Conservation (phyloP, 2,888 invertebrate species). For the Leptinotarsa rubiginosa region DNA sequence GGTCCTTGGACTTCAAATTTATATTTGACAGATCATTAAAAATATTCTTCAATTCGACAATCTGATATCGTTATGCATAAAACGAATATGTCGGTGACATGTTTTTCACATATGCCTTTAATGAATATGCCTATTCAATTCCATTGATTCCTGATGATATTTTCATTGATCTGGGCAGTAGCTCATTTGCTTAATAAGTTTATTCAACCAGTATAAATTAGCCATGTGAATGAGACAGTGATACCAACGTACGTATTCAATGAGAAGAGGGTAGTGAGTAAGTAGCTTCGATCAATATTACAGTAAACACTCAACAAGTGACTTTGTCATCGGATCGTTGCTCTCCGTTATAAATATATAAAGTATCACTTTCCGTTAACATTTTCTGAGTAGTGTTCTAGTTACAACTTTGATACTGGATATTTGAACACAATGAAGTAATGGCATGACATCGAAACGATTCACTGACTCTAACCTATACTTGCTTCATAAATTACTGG, state of each 20-base stretch:
- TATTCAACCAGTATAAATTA: neutral
- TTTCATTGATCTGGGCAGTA: too few relatives aligned
- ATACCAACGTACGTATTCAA: neutral
- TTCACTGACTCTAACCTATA: neutral
- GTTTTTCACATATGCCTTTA: too few relatives aligned
- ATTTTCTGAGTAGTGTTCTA: neutral
- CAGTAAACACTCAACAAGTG: constrained; percentile 33
- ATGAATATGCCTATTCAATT: too few relatives aligned
- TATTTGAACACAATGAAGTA: constrained; percentile 14
- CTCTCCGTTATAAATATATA: constrained; percentile 26
- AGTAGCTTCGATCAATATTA: constrained; percentile 31
- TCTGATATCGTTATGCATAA: too few relatives aligned
- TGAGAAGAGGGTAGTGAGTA: constrained; percentile 8
- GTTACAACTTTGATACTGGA: constrained; percentile 21
- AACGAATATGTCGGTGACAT: too few relatives aligned
- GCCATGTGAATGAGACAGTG: neutral
- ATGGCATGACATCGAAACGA: neutral
- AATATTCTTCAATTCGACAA: too few relatives aligned
- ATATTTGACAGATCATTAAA: too few relatives aligned
- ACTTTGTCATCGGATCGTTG: constrained; percentile 26
- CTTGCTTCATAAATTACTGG: too few relatives aligned
- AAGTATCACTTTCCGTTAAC: constrained; percentile 7
- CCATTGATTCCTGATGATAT: too few relatives aligned
- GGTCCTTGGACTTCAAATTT: too few relatives aligned
- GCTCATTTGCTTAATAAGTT: neutral